A percentile compares a stretch with the other conserved stretches of the same genome.
phyloP scores from a whole-genome alignment of 2,113 vertebrate species.

The Oreochromis aureus region DNA sequence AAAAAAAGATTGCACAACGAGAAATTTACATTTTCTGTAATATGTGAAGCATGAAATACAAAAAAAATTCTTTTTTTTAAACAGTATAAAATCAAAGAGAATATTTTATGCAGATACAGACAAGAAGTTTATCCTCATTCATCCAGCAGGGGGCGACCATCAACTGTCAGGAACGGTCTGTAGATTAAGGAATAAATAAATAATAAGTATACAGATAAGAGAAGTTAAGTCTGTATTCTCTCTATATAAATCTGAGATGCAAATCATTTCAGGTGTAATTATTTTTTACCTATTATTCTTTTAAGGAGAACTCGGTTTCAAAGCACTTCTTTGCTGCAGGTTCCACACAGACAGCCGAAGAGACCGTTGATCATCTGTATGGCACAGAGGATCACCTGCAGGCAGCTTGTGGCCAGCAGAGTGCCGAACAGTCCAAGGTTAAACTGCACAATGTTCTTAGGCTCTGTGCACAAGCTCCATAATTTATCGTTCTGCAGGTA shows the following conservation, averaged over 20 bases:
- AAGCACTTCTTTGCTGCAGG: background rate
- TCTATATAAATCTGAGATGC: background rate
- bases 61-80: background rate
- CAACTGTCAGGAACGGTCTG: background rate
- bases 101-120: background rate
- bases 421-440: conserved; percentile 68
- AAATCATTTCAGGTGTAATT: background rate
- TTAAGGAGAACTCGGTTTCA: rapidly evolving
- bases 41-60: background rate
- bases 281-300: background rate
- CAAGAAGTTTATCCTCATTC: background rate
- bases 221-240: background rate
- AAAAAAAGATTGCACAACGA: background rate
- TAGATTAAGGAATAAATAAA: background rate
- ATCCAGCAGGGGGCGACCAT: background rate
- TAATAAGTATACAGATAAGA: background rate
- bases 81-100: background rate
- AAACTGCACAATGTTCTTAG: conserved; percentile 63
- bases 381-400: conserved; percentile 67
- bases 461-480: conserved; percentile 44
- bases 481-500: conserved; percentile 46
- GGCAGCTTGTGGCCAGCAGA: conserved; percentile 46
- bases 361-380: conserved; percentile 31
- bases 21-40: background rate
- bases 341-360: background rate